phyloP scores from a whole-genome alignment of 2,113 vertebrate genomes.

The Neotragus moschatus region DNA sequence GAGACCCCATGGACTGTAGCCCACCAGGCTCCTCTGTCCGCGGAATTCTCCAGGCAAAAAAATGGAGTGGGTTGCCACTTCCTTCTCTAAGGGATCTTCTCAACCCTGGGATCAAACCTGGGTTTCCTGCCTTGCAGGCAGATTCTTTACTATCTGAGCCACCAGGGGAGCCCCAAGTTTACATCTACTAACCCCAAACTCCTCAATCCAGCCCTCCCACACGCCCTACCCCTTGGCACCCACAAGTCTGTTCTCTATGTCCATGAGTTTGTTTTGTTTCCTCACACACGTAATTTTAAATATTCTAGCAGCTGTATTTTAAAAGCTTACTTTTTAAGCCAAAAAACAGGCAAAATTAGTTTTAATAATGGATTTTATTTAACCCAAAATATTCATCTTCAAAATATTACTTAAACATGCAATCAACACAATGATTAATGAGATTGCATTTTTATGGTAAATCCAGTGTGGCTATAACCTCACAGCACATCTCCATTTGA shows the following conservation, averaged over 20 bases:
- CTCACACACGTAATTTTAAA: background rate
- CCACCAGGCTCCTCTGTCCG: background rate
- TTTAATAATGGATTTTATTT: background rate
- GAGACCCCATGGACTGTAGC: background rate
- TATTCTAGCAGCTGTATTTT: background rate
- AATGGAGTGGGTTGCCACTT: background rate
- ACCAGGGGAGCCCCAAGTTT: background rate
- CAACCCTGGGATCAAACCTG: background rate
- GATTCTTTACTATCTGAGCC: background rate
- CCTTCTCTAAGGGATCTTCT: background rate
- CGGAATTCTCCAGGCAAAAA: background rate
- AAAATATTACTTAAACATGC: background rate
- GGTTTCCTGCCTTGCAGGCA: background rate
- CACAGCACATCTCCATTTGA: background rate
- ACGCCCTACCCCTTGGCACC: background rate
- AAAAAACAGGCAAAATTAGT: background rate
- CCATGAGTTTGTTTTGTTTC: background rate
- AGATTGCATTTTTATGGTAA: background rate
- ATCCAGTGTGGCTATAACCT: background rate
- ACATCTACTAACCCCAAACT: background rate
- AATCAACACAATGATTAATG: background rate
- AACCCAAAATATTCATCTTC: background rate
- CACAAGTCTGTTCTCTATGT: background rate
- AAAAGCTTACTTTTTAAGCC: background rate
- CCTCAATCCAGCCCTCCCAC: background rate